phyloP scores from a whole-genome alignment of 1,140 invertebrate species.

The Drosophila pseudoananassae region DNA sequence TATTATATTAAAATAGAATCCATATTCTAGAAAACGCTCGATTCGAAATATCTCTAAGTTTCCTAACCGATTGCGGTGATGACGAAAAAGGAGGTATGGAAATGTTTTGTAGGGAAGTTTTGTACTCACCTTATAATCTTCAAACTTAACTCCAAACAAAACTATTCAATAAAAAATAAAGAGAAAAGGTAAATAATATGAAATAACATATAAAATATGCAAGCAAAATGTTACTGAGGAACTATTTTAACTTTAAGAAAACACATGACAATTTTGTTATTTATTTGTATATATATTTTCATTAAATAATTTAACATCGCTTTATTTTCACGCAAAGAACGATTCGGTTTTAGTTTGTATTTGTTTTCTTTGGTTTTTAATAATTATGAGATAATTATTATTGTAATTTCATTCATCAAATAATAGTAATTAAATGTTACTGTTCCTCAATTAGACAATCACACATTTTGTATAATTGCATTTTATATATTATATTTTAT shows the following conservation, averaged over 20 bases:
- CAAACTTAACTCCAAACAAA: too few relatives aligned
- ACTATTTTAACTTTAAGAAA: constrained; percentile 9
- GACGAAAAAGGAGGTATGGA: too few relatives aligned
- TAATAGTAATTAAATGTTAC: constrained; percentile 71
- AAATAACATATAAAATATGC: too few relatives aligned
- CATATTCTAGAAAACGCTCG: too few relatives aligned
- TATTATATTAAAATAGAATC: too few relatives aligned
- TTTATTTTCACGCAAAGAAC: constrained; percentile 84
- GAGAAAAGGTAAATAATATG: too few relatives aligned
- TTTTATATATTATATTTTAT: constrained; percentile 15
- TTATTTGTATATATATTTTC: constrained; percentile 84
- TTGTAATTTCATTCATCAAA: constrained; percentile 75
- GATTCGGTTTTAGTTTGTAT: constrained; percentile 71
- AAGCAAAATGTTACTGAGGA: too few relatives aligned
- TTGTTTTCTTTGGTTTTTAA: constrained; percentile 42
- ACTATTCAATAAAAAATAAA: too few relatives aligned
- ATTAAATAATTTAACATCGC: constrained; percentile 84
- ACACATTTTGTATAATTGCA: constrained; percentile 47
- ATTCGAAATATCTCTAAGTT: too few relatives aligned
- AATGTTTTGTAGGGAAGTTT: too few relatives aligned
- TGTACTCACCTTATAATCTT: too few relatives aligned
- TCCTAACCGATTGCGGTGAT: too few relatives aligned
- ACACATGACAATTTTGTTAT: constrained; percentile 54
- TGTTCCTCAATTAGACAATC: constrained; percentile 46
- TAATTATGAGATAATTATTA: constrained; percentile 74